These are phyloP conservation scores for Furnarius figulus DNA, from an alignment of 2,113 vertebrate genomes.

Conservation along the genomic window DNA sequence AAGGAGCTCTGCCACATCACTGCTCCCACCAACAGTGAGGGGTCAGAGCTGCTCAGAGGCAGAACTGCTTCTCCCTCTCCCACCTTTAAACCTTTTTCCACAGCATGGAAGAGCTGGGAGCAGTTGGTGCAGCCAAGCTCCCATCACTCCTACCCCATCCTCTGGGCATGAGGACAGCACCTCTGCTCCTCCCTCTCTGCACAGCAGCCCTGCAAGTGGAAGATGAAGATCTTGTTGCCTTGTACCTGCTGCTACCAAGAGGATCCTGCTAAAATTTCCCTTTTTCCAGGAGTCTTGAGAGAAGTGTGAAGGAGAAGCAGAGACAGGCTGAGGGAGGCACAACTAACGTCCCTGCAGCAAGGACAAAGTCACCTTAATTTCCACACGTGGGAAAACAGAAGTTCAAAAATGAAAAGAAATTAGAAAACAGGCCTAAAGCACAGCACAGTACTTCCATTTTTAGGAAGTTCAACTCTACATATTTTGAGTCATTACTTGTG, in stretches of 20 bases:
- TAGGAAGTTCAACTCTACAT: fast-evolving
- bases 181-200: background rate
- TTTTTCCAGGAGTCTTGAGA: background rate
- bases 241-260: background rate
- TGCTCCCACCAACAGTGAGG: background rate
- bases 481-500: background rate
- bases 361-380: background rate
- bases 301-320: background rate
- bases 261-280: background rate
- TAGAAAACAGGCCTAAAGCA: background rate
- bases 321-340: background rate
- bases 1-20: background rate
- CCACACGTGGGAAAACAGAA: background rate
- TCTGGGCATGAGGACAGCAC: background rate
- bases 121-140: background rate
- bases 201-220: background rate
- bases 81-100: background rate
- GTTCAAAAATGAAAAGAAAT: background rate
- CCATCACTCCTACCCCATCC: background rate
- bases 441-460: background rate
- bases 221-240: background rate
- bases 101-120: background rate
- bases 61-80: background rate
- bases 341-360: background rate
- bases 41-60: background rate